Evolutionary conservation across 2,113 vertebrate genomes (phyloP).

Genomic region (Vulpes lagopus): DNA sequence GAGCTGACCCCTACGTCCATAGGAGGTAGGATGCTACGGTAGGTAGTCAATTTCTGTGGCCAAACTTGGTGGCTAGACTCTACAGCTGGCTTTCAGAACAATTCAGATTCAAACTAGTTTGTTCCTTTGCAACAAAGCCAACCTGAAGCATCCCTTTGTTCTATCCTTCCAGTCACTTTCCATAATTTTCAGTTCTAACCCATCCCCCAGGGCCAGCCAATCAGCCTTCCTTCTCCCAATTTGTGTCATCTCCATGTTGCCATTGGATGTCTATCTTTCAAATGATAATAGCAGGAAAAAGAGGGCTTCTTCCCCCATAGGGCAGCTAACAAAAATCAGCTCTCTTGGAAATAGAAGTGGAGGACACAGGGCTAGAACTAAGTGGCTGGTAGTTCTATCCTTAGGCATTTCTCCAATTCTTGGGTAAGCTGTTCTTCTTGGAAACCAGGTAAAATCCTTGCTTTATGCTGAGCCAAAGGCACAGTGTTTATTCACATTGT

Average conservation of each 20-base stretch:
- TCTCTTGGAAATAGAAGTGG: background rate
- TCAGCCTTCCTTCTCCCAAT: background rate
- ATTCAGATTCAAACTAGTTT: slow-evolving; percentile 1
- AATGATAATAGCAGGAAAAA: background rate
- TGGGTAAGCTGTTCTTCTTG: background rate
- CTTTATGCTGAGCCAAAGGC: background rate
- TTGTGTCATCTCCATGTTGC: background rate
- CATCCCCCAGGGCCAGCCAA: background rate
- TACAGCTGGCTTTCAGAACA: slow-evolving; percentile 61
- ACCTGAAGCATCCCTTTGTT: background rate
- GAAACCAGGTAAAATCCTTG: background rate
- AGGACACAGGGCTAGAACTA: background rate
- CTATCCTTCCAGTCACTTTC: background rate
- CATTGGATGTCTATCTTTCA: background rate
- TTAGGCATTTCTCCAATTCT: background rate
- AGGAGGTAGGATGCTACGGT: slow-evolving; percentile 62
- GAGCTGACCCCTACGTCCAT: slow-evolving; percentile 61
- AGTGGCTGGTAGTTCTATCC: background rate
- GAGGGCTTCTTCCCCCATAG: background rate
- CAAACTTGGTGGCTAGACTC: slow-evolving; percentile 31
- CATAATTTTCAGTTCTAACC: background rate
- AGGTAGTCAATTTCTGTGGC: slow-evolving; percentile 62
- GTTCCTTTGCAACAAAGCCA: background rate
- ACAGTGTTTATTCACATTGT: no score
- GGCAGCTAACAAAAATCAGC: background rate